A percentile compares a stretch with the other conserved stretches of the same genome.
These are phyloP conservation scores for Rhombomys opimus DNA, from an alignment of 2,113 vertebrate genomes.

Conservation along the genomic window DNA sequence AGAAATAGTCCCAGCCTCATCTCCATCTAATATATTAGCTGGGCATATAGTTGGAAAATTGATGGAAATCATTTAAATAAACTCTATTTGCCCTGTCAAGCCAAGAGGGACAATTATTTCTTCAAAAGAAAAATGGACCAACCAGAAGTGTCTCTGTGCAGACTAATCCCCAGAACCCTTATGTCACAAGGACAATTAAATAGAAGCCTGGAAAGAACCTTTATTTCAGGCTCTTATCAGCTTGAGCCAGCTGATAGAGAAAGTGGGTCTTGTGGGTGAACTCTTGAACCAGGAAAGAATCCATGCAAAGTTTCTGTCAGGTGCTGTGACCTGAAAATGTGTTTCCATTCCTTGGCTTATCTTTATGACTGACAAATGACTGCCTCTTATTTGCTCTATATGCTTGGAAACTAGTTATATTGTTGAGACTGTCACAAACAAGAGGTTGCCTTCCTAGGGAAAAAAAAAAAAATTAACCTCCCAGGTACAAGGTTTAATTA, in stretches of 20 bases:
- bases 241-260: conserved; percentile 80
- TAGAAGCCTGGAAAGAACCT: conserved; percentile 63
- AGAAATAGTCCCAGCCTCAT: background rate
- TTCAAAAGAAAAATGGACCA: conserved; percentile 63
- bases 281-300: conserved; percentile 82
- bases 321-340: conserved; percentile 72
- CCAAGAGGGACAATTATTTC: conserved; percentile 42
- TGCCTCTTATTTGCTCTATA: conserved; percentile 75
- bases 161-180: background rate
- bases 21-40: background rate
- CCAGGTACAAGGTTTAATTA: conserved; percentile 40
- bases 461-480: conserved; percentile 23
- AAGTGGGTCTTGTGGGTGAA: conserved; percentile 76
- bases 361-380: conserved; percentile 78
- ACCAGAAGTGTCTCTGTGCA: conserved; percentile 50
- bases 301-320: conserved; percentile 81
- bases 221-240: conserved; percentile 71
- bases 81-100: background rate
- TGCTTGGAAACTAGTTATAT: conserved; percentile 62
- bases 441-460: conserved; percentile 14
- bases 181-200: conserved; percentile 55
- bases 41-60: background rate
- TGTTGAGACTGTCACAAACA: conserved; percentile 39
- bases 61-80: background rate
- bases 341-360: conserved; percentile 83